A percentile compares a stretch with the other conserved stretches of the same genome.
Conservation (phyloP, 2,113 vertebrate genomes). For the Macquaria australasica region DNA sequence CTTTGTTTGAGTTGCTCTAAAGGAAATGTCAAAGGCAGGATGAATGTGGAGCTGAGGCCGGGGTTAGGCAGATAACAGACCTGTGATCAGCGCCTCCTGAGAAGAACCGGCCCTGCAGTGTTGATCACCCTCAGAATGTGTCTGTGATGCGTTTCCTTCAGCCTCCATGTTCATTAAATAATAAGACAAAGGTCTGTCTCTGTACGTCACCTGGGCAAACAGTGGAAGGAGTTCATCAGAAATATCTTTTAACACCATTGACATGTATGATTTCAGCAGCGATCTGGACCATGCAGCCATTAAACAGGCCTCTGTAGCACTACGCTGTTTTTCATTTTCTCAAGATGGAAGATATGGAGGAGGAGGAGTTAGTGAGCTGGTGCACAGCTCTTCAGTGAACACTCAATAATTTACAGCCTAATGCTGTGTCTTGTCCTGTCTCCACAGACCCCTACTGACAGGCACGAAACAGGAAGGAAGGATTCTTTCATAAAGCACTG, state of each 20-base stretch:
- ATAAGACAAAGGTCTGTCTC: slow-evolving; percentile 81
- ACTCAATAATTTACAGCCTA: slow-evolving; percentile 61
- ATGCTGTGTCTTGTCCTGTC: slow-evolving; percentile 13
- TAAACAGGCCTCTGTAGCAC: slow-evolving; percentile 9
- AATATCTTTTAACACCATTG: neutral
- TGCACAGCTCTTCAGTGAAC: slow-evolving; percentile 22
- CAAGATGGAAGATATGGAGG: neutral
- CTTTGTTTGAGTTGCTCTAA: neutral
- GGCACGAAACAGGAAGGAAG: slow-evolving; percentile 39
- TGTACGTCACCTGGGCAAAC: slow-evolving; percentile 84
- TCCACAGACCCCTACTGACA: slow-evolving; percentile 27
- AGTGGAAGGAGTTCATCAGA: neutral
- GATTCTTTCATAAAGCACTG: neutral
- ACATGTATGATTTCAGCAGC: neutral
- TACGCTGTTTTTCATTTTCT: slow-evolving; percentile 1
- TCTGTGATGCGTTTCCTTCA: neutral
- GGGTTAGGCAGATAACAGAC: slow-evolving; percentile 41
- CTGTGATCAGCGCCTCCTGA: slow-evolving; percentile 18
- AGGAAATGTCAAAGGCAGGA: slow-evolving; percentile 16
- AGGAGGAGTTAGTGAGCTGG: neutral
- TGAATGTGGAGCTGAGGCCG: neutral
- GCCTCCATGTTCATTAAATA: slow-evolving; percentile 63
- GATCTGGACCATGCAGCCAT: neutral
- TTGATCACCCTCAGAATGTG: neutral
- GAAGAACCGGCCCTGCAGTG: neutral